Percentiles rank a stretch among this genome's conserved stretches.
Conservation (phyloP, 2,888 invertebrate species). For the Tribolium freemani region DNA sequence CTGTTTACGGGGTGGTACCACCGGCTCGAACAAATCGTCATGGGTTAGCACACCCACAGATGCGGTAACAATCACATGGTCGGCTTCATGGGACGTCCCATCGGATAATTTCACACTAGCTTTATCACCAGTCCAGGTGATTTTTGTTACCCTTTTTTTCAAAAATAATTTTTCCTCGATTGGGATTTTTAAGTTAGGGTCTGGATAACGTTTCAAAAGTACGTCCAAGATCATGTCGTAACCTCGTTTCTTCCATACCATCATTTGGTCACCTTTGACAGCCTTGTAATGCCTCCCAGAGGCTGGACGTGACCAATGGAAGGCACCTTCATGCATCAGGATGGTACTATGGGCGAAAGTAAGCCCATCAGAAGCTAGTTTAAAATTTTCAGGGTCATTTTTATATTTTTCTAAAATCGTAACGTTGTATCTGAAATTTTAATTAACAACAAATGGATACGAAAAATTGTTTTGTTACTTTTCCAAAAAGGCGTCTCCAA, state of each 20-base stretch:
- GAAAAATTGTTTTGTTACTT: background rate
- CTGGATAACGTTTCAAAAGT: constrained; percentile 18
- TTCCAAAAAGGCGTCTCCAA: background rate
- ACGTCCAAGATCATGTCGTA: constrained; percentile 16
- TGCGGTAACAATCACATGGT: constrained; percentile 76
- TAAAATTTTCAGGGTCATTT: constrained; percentile 42
- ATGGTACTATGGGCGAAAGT: constrained; percentile 34
- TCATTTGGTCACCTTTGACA: background rate
- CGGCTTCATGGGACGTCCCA: constrained; percentile 70
- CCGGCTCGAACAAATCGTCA: constrained; percentile 70
- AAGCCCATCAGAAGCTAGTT: constrained; percentile 41
- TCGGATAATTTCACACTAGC: constrained; percentile 56
- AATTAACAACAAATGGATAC: background rate
- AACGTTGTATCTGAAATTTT: constrained; percentile 45
- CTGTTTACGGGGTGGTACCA: constrained; percentile 69
- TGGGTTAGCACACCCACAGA: constrained; percentile 79
- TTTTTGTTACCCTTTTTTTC: constrained; percentile 1
- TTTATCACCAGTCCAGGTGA: background rate
- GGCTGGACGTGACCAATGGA: constrained; percentile 1
- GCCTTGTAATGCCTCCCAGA: background rate
- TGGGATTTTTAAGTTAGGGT: constrained; percentile 6
- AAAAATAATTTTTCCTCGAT: constrained; percentile 22
- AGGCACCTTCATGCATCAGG: constrained; percentile 12
- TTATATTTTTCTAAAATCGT: constrained; percentile 42
- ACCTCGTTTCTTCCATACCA: constrained; percentile 11